Conservation (phyloP, 1,140 invertebrate genomes). For the Macrocentrus cingulum region DNA sequence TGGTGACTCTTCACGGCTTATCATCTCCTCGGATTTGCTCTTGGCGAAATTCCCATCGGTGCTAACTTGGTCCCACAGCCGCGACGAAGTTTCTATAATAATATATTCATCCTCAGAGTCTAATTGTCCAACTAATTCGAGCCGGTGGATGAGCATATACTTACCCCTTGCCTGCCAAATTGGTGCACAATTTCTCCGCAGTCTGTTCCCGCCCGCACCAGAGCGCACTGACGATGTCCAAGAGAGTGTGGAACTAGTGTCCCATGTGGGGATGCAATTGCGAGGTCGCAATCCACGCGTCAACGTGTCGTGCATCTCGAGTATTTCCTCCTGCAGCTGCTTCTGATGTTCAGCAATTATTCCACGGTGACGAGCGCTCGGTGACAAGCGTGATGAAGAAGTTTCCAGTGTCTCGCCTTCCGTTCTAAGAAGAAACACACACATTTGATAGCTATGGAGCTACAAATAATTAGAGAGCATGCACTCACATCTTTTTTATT, state of each 20-base stretch:
- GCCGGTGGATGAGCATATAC: neutral
- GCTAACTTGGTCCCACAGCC: slow-evolving; percentile 35
- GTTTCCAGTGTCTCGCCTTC: slow-evolving; percentile 36
- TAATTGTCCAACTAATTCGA: slow-evolving; percentile 23
- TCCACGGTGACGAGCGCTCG: slow-evolving; percentile 27
- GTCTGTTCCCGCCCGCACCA: slow-evolving; percentile 31
- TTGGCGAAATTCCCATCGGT: slow-evolving; percentile 34
- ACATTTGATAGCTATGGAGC: neutral
- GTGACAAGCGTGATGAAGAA: slow-evolving; percentile 24
- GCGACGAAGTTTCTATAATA: slow-evolving; percentile 23
- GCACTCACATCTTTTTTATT: too few species aligned
- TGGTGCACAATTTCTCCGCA: slow-evolving; percentile 27
- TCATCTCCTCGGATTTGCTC: slow-evolving; percentile 37
- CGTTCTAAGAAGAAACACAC: slow-evolving; percentile 29
- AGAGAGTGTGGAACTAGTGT: slow-evolving; percentile 36
- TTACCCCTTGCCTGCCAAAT: slow-evolving; percentile 44
- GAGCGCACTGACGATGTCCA: slow-evolving; percentile 43
- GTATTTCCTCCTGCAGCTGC: slow-evolving; percentile 42
- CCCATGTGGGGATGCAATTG: slow-evolving; percentile 35
- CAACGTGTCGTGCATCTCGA: slow-evolving; percentile 43
- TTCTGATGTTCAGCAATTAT: slow-evolving; percentile 41
- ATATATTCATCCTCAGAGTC: slow-evolving; percentile 14
- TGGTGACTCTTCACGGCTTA: slow-evolving; percentile 40
- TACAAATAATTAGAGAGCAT: neutral
- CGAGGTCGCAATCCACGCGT: slow-evolving; percentile 37